phyloP scores from a whole-genome alignment of 2,888 invertebrate species.

The Aphidius colemani region DNA sequence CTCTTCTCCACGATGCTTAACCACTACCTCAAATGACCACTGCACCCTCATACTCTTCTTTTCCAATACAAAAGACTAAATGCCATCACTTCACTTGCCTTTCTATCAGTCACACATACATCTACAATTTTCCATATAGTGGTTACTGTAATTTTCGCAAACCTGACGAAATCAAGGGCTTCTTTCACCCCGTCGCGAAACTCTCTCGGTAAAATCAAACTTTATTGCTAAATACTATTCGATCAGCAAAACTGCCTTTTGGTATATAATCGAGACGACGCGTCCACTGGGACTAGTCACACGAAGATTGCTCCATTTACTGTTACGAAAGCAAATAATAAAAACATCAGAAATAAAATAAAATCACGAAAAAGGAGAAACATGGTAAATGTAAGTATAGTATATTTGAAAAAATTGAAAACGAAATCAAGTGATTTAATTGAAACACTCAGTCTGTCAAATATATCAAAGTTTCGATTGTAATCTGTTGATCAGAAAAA shows the following conservation, averaged over 20 bases:
- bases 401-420: too few relatives aligned
- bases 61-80: constrained; percentile 31
- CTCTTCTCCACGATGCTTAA: constrained; percentile 35
- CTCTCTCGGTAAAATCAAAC: constrained; percentile 52
- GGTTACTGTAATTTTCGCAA: constrained; percentile 58
- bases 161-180: constrained; percentile 58
- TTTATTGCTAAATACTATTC: constrained; percentile 61
- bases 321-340: too few relatives aligned
- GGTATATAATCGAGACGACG: constrained; percentile 14
- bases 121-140: constrained; percentile 24
- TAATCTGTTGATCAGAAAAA: too few relatives aligned
- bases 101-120: constrained; percentile 7
- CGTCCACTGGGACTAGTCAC: too few relatives aligned
- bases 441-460: too few relatives aligned
- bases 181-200: constrained; percentile 46
- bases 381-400: too few relatives aligned
- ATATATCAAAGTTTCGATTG: too few relatives aligned
- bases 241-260: constrained; percentile 55
- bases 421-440: too few relatives aligned
- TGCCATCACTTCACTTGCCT: constrained; percentile 25
- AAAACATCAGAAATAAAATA: too few relatives aligned
- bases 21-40: constrained; percentile 16
- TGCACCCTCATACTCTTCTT: constrained; percentile 8
- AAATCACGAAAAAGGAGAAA: too few relatives aligned
- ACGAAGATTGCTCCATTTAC: too few relatives aligned